These are phyloP conservation scores for Ridgeia piscesae DNA, from an alignment of 1,140 invertebrate genomes.

Conservation along the genomic window DNA sequence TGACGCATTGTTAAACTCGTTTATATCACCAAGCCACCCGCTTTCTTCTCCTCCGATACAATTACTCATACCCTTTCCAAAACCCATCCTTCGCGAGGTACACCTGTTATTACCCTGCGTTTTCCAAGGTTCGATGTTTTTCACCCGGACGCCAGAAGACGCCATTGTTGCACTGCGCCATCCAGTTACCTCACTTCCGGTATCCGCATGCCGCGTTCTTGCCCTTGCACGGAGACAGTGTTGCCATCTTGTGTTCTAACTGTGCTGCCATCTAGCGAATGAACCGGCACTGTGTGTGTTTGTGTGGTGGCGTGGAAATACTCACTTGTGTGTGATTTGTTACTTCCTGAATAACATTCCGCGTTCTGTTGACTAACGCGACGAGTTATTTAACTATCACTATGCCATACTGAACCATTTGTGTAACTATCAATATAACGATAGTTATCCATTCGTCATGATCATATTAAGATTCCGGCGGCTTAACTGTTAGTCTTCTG, in stretches of 20 bases:
- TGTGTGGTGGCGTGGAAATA: constrained; percentile 9
- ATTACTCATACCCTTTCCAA: background rate
- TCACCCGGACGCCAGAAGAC: background rate
- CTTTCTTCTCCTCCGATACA: background rate
- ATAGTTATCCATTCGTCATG: no score
- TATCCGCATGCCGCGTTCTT: background rate
- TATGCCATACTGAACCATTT: background rate
- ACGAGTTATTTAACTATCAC: background rate
- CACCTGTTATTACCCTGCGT: background rate
- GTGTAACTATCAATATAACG: no score
- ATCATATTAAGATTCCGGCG: no score
- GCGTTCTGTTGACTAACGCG: background rate
- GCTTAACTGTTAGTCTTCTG: background rate
- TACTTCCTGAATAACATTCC: background rate
- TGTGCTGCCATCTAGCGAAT: background rate
- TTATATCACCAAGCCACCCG: background rate
- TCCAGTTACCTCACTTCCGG: background rate
- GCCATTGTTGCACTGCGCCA: background rate
- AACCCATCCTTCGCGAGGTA: background rate
- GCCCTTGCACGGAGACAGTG: background rate
- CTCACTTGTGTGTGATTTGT: background rate
- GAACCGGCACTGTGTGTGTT: background rate
- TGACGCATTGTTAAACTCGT: background rate
- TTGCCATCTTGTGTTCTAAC: background rate
- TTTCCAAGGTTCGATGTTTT: background rate